These are phyloP conservation scores for Babylonia areolata DNA, from an alignment of 1,140 invertebrate species.

Conservation along the genomic window DNA sequence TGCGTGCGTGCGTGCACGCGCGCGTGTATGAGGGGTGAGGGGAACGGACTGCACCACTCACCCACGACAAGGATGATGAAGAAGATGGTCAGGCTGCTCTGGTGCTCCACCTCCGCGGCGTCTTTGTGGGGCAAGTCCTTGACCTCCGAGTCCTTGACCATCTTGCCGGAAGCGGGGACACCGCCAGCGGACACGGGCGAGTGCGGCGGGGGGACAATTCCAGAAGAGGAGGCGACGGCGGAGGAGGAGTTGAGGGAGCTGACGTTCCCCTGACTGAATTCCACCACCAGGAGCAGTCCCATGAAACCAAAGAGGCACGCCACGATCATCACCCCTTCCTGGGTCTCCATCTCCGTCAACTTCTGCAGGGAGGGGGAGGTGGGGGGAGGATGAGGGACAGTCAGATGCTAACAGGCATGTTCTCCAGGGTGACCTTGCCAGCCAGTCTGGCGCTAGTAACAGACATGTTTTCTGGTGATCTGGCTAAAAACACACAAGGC, in stretches of 20 bases:
- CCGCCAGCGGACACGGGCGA: not conserved
- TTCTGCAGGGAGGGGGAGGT: not conserved
- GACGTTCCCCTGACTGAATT: conserved; percentile 23
- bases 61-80: conserved; percentile 93
- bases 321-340: conserved; percentile 17
- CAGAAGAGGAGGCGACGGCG: not conserved
- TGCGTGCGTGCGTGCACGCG: no score
- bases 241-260: not conserved
- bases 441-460: no score
- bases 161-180: not conserved
- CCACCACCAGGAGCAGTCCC: not conserved
- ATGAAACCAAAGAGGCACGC: conserved; percentile 24
- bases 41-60: no score
- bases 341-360: not conserved
- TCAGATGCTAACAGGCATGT: no score
- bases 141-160: conserved; percentile 31
- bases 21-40: no score
- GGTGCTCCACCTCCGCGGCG: conserved; percentile 86
- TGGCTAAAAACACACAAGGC: no score
- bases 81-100: conserved; percentile 97
- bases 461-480: no score
- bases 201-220: not conserved
- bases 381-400: not conserved
- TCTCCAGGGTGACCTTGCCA: no score
- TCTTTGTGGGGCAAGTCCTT: conserved; percentile 62